Conservation (phyloP, 2,888 invertebrate species). For the Cantharis nigra region DNA sequence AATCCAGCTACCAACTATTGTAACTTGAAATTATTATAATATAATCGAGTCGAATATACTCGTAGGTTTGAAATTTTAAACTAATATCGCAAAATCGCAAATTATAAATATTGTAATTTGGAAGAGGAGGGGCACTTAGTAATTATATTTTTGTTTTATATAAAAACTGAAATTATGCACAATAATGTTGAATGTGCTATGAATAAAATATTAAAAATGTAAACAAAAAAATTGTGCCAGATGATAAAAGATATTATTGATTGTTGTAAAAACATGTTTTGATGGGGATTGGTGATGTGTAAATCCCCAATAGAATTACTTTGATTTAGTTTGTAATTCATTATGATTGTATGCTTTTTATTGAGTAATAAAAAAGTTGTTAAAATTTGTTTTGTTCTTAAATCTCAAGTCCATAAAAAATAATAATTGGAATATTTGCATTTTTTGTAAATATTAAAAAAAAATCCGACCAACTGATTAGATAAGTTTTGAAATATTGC, state of each 20-base stretch:
- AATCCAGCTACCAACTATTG: slow-evolving; percentile 62
- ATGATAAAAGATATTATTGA: background rate
- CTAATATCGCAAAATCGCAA: background rate
- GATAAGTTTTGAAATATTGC: background rate
- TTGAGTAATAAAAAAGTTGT: background rate
- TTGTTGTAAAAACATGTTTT: background rate
- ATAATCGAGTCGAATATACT: background rate
- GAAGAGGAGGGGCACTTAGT: background rate
- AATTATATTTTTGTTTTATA: background rate
- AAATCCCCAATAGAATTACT: background rate
- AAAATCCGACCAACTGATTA: background rate
- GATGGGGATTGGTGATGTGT: background rate
- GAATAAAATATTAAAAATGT: background rate
- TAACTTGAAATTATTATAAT: background rate
- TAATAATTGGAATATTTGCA: background rate
- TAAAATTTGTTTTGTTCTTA: background rate
- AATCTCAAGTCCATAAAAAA: background rate
- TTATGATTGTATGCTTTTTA: background rate
- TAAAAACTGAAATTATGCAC: background rate
- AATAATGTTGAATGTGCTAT: background rate
- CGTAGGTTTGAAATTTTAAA: background rate
- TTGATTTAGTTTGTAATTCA: background rate
- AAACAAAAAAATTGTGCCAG: background rate
- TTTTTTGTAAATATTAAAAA: background rate
- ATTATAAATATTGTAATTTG: background rate